Evolutionary conservation across 1,140 invertebrate genomes (phyloP), one percentile per base, ranked within the genome.

Genomic region (Megathymus violae): DNA sequence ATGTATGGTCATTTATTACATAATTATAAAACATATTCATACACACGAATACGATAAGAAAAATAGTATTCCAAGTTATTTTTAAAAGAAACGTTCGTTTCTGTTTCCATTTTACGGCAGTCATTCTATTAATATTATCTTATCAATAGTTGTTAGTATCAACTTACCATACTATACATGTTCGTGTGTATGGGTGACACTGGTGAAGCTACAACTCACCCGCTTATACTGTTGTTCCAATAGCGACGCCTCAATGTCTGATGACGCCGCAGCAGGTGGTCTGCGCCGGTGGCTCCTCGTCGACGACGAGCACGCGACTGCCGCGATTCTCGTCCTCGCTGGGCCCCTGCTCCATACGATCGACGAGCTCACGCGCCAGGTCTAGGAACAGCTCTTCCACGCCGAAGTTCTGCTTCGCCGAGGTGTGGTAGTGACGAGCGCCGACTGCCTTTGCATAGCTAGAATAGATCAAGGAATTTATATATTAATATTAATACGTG

Each of bases 361-460:
- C 79, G 10, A 84, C 65, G 86, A 92, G 85, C 22, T 85, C 79
- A 43, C 94, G 94, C 13, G 96, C 96, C 44, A 99, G 88, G 68
- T 97, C 95, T 38, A 98, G 82, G 88, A 99, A 99, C 80, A 99
- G 92, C 70, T 99, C 97, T 80, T 98, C 96, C 14, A 99, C 97
- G 17, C 97, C 97, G 86, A 95, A 93, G 85, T 99, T 99, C 15
- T 95, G 85, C 91, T 99, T 99, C 0, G 99, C 99, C 16, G 98
- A 99, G 10, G 98, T 98, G 71, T 98, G 95, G 91, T 95, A 97
- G 91, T 99, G 98, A 64, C 94, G 94, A n/a, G 98, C 98, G 36
- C 97, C 97, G 6, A 99, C 98, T 74, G 96, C 96, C 59, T 93
- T 93, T 6, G 98, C 70, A 17, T 76, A 76, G 10, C 73, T 75